A percentile compares a stretch with the other conserved stretches of the same genome.
Evolutionary conservation across 2,113 vertebrate species (phyloP).

Genomic region (Bettongia penicillata): DNA sequence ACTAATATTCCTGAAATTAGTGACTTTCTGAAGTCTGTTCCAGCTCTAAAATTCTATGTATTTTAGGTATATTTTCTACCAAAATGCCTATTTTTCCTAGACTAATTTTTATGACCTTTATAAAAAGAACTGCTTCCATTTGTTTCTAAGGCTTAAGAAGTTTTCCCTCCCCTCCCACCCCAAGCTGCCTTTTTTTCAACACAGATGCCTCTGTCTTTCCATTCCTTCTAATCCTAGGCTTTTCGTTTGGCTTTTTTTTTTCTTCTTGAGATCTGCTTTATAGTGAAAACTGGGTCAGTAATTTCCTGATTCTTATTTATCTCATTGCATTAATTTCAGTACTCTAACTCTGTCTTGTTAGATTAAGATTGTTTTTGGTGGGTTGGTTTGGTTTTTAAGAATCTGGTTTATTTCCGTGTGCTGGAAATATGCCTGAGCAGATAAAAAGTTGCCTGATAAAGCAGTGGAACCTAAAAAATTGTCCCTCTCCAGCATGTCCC

Average conservation of each 20-base stretch:
- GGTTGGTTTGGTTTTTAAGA: neutral
- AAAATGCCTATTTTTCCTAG: neutral
- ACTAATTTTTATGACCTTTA: neutral
- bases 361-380: neutral
- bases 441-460: neutral
- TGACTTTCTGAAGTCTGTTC: constrained; percentile 8
- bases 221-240: neutral
- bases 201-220: neutral
- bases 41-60: neutral
- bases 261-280: neutral
- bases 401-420: neutral
- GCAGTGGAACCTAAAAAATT: neutral
- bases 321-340: neutral
- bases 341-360: neutral
- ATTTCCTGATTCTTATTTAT: neutral
- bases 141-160: neutral
- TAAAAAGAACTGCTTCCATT: neutral
- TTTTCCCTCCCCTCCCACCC: neutral
- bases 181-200: neutral
- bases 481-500: neutral
- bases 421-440: neutral
- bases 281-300: neutral
- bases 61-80: neutral
- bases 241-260: neutral
- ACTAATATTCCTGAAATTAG: neutral